Evolutionary conservation across 2,888 invertebrate species (phyloP), one percentile per base, ranked within the genome.

Genomic region (Zootermopsis nevadensis): DNA sequence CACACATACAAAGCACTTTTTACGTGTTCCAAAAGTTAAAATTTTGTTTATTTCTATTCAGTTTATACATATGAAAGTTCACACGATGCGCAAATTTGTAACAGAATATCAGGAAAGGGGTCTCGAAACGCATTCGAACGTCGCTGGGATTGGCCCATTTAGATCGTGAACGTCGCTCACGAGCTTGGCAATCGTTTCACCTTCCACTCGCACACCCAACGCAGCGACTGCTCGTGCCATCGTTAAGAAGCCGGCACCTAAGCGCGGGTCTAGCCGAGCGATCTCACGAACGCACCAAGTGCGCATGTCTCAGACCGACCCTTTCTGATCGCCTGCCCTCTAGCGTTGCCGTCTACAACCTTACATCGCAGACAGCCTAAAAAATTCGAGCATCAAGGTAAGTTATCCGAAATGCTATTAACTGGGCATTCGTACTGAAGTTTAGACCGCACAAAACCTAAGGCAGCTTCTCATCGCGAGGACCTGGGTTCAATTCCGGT

Each of bases 181-280:
- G 76, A 82, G 76, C 48, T 53, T 53, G 35, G 31, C 30, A 31
- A 53, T n/a, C 19, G 8, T 8, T 53, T 35, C 74, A 53, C 33
- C 82, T 55, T 24, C 27, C n/a, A 74, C 24, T 22, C 76, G 19
- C 82, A 82, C 76, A 53, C 19, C 81, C 42, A 74, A 53, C 48
- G 82, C 74, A 74, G 24, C 74, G 55, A 82, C 82, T 33, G 38
- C 79, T 66, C 66, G 66, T 79, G 79, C 79, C 66, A 27, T 79
- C n/a, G 8, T 24, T n/a, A 74, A 38, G 74, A 38, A 74, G 38
- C 79, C 77, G 77, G 77, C 77, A 55, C 31, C 33, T 31, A 69
- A 69, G 31, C 69, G n/a, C 33, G 69, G 33, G 31, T 33, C 27
- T 15, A 30, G n/a, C 42, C n/a, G 74, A 22, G 38, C 74, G 48